Base-by-base conservation (phyloP, 37 sponge, comb jelly and placozoan species). In the Tethya wilhelma region DNA sequence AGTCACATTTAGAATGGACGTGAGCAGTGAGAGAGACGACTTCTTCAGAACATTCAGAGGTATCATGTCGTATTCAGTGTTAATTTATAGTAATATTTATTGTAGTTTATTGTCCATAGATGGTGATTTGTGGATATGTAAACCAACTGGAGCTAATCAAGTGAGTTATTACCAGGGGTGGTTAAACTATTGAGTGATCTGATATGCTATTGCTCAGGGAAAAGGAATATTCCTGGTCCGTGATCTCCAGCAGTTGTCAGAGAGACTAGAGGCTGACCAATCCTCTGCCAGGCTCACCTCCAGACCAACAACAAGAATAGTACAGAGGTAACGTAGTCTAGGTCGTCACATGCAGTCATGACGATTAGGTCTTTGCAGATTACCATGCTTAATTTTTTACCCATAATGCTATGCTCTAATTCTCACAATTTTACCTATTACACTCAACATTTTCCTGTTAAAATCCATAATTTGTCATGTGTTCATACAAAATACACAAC, bases 41-140 rank as follows among this genome's bases (percentile, higher is more conserved):
- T 93, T 96, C 68, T 49, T 79, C 31, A 69, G 38, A 31, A 73
- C 34, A 6, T 90, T 67, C 45, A 65, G 34, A 71, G 84, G 92
- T 91, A n/a, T n/a, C n/a, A n/a, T n/a, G n/a, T n/a, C n/a, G n/a
- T n/a, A n/a, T n/a, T n/a, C n/a, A n/a, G 37, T 25, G 74, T 20
- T 8, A 23, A 11, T 26, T 9, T 55, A 45, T 49, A 19, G 14
- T 49, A 14, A 14, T 49, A 49, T 49, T 9, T 9, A 49, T 9
- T 19, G 53, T 49, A 49, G 53, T 19, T 49, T 49, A 49, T 49
- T 14, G 9, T 19, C 53, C 14, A 29, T 69, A 83, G 93, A 79
- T 19, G 87, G 87, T 22, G 95, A 92, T 2, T 49, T 78, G 41
- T 97, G 98, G 98, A 97, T 97, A 2, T 97, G 98, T 42, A 97